phyloP scores from a whole-genome alignment of 2,888 invertebrate genomes.

The Glaucopsyche alexis region DNA sequence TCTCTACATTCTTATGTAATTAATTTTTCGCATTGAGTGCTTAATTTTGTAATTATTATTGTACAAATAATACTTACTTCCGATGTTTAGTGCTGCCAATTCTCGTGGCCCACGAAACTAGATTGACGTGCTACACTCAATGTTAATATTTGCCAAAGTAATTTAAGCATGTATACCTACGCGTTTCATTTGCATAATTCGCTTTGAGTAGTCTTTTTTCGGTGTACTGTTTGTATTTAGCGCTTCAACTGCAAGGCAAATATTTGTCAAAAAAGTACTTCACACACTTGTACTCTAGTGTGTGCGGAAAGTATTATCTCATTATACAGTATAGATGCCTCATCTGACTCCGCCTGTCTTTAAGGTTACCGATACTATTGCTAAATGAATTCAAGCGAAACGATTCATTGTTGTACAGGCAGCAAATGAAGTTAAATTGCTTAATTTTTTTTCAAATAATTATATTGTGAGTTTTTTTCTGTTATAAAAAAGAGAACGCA shows the following conservation, averaged over 20 bases:
- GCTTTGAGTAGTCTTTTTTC: neutral
- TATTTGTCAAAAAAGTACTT: conserved; percentile 1
- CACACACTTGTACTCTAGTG: neutral
- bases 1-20: conserved; percentile 8
- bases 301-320: conserved; percentile 1
- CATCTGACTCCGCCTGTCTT: neutral
- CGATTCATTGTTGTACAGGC: conserved; percentile 8
- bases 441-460: neutral
- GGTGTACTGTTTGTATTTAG: neutral
- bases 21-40: no score
- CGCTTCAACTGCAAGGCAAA: neutral
- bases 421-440: neutral
- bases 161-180: neutral
- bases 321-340: neutral
- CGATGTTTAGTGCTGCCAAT: no score
- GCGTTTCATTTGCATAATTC: neutral
- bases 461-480: neutral
- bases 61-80: no score
- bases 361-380: conserved; percentile 24
- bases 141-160: neutral
- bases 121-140: neutral
- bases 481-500: no score
- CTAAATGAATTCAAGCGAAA: conserved; percentile 20
- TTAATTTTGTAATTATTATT: no score
- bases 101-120: neutral